phyloP scores from a whole-genome alignment of 2,113 vertebrate species.

The Plestiodon gilberti region DNA sequence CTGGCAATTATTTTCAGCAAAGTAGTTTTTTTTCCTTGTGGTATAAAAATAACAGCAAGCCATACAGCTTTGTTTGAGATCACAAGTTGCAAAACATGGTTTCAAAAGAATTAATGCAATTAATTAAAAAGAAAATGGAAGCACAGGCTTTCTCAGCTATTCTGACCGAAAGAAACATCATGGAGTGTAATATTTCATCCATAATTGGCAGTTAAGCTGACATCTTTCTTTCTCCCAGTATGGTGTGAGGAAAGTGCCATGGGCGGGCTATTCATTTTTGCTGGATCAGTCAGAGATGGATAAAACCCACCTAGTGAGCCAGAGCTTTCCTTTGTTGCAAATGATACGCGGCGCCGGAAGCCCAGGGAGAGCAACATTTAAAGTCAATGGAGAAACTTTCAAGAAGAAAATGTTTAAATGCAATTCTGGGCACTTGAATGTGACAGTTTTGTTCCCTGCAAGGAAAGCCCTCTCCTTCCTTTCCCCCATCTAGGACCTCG shows the following conservation, averaged over 20 bases:
- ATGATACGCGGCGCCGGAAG: slow-evolving; percentile 9
- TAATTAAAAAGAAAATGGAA: slow-evolving; percentile 3
- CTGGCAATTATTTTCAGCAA: background rate
- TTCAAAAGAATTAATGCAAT: background rate
- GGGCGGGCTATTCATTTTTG: background rate
- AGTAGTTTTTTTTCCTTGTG: background rate
- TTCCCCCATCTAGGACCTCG: background rate
- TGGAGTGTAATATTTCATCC: background rate
- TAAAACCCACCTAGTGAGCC: background rate
- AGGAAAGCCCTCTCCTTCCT: background rate
- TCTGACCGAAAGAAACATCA: background rate
- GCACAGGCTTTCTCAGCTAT: background rate
- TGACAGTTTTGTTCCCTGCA: background rate
- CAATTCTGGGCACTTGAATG: background rate
- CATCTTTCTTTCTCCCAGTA: slow-evolving; percentile 6
- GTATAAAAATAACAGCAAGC: background rate
- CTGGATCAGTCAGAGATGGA: background rate
- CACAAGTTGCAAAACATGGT: background rate
- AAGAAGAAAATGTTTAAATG: slow-evolving; percentile 15
- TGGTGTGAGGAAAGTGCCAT: background rate
- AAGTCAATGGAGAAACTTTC: background rate
- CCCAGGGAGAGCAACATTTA: background rate
- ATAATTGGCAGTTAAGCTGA: slow-evolving; percentile 4
- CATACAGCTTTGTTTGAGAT: background rate
- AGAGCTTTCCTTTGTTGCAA: slow-evolving; percentile 11